These are phyloP conservation scores for Epizoanthus stellaris DNA, from an alignment of 92 coral and sea anemone genomes.

Conservation along the genomic window DNA sequence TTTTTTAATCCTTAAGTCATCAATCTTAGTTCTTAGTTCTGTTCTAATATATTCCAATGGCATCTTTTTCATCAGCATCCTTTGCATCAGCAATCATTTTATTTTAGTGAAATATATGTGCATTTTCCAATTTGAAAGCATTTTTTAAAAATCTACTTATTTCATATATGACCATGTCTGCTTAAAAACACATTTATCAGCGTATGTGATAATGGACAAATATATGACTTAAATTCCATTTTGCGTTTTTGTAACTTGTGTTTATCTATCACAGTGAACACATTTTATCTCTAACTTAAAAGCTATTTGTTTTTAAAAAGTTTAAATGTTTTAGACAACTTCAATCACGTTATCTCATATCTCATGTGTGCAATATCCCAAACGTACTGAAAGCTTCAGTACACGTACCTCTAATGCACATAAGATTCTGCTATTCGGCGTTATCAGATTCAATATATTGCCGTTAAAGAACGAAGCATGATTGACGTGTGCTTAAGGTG, in stretches of 20 bases:
- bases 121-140: neutral
- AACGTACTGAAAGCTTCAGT: too few species aligned
- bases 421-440: too few species aligned
- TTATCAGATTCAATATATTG: too few species aligned
- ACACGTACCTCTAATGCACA: too few species aligned
- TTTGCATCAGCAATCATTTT: too few species aligned
- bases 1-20: too few species aligned
- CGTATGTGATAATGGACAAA: neutral
- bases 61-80: neutral
- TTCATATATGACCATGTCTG: neutral
- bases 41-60: neutral
- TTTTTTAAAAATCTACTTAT: neutral
- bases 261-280: neutral
- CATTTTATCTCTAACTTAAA: neutral
- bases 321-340: neutral
- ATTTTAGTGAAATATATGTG: neutral
- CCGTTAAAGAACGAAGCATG: too few species aligned
- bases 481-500: too few species aligned
- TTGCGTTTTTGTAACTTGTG: neutral
- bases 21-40: too few species aligned
- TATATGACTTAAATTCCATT: neutral
- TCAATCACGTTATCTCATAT: slow-evolving; percentile 2
- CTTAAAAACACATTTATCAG: neutral
- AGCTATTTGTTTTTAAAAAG: neutral
- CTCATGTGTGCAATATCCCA: too few species aligned